phyloP scores from a whole-genome alignment of 2,888 invertebrate genomes.

The Acrocyrtus sp. region DNA sequence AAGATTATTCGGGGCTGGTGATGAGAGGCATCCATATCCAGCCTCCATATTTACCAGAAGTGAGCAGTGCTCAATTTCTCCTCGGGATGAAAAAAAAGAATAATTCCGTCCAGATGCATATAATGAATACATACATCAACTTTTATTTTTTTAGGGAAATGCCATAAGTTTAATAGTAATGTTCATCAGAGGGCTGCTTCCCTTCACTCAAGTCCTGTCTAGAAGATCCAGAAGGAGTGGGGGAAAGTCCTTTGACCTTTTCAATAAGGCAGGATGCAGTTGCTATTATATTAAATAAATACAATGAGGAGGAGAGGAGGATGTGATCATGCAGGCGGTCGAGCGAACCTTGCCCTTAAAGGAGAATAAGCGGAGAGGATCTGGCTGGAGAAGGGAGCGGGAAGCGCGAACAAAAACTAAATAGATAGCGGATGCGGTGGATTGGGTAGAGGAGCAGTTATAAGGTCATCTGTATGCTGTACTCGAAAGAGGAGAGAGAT shows the following conservation, averaged over 20 bases:
- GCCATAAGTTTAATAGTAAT: too few relatives aligned
- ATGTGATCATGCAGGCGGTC: conserved; percentile 1
- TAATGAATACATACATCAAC: too few relatives aligned
- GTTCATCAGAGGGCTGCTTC: too few relatives aligned
- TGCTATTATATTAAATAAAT: conserved; percentile 6
- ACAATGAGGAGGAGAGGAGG: neutral
- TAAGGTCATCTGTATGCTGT: neutral
- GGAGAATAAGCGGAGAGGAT: neutral
- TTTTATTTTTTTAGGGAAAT: too few relatives aligned
- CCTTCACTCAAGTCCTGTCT: too few relatives aligned
- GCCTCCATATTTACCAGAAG: too few relatives aligned
- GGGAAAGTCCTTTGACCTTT: conserved; percentile 49
- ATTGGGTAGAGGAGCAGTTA: neutral
- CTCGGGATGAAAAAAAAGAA: too few relatives aligned
- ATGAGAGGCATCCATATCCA: neutral
- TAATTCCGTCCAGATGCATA: too few relatives aligned
- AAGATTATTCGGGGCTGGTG: conserved; percentile 48
- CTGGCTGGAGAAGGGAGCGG: neutral
- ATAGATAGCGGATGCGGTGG: neutral
- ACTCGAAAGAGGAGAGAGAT: neutral
- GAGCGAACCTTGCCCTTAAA: conserved; percentile 10
- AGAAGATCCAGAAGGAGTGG: too few relatives aligned
- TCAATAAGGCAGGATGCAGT: conserved; percentile 25
- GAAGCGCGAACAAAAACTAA: neutral
- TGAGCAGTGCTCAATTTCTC: too few relatives aligned